A percentile compares a stretch with the other conserved stretches of the same genome.
phyloP scores from a whole-genome alignment of 1,140 invertebrate genomes.

The Drosophila trapezifrons region DNA sequence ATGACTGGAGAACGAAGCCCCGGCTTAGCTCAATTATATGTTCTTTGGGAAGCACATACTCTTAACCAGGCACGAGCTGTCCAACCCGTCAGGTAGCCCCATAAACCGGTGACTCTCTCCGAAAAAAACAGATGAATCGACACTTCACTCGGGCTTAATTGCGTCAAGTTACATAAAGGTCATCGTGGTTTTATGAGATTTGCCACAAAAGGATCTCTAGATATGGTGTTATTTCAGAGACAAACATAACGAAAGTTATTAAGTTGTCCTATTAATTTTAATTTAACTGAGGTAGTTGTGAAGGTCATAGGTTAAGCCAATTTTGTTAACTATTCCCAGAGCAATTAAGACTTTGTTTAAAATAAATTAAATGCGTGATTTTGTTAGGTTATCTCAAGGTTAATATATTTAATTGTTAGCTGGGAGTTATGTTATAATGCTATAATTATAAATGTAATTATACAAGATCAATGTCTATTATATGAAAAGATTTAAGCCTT shows the following conservation, averaged over 20 bases:
- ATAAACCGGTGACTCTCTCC: conserved; percentile 12
- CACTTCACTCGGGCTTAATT: conserved; percentile 25
- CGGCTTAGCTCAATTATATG: conserved; percentile 32
- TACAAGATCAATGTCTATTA: neutral
- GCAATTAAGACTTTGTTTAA: no score
- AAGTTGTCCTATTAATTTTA: conserved; percentile 17
- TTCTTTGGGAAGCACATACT: conserved; percentile 30
- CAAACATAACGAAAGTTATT: conserved; percentile 25
- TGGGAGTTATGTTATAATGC: neutral
- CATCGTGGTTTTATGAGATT: conserved; percentile 18
- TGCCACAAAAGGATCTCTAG: conserved; percentile 6
- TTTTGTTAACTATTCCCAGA: neutral
- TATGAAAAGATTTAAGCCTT: neutral
- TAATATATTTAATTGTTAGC: conserved; percentile 2
- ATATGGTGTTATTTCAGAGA: neutral
- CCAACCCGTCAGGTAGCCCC: conserved; percentile 16
- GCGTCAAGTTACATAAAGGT: conserved; percentile 39
- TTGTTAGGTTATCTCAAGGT: neutral
- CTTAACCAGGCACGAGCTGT: conserved; percentile 12
- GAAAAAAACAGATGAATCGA: conserved; percentile 23
- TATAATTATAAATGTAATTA: neutral
- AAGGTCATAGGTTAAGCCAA: neutral
- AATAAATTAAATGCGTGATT: neutral
- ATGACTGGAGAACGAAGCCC: conserved; percentile 21
- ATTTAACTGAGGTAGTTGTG: neutral